These are phyloP conservation scores for Acanthoscelides obtectus DNA, from an alignment of 2,888 invertebrate genomes.

Conservation along the genomic window DNA sequence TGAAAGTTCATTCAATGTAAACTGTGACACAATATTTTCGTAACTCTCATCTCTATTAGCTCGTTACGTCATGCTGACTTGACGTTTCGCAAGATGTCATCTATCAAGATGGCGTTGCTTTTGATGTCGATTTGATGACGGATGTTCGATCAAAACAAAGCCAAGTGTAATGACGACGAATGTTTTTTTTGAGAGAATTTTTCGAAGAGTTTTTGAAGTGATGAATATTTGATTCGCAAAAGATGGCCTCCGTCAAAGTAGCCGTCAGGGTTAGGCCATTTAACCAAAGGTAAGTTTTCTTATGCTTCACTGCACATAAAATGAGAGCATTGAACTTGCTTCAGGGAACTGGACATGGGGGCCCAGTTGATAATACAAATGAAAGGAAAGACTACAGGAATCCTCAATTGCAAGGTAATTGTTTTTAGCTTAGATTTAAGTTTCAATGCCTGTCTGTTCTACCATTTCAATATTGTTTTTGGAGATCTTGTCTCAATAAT, in stretches of 20 bases:
- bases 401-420: conserved; percentile 67
- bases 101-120: not conserved
- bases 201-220: not conserved
- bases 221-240: conserved; percentile 20
- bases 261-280: conserved; percentile 88
- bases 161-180: conserved; percentile 1
- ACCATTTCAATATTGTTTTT: no score
- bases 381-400: conserved; percentile 77
- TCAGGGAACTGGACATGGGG: conserved; percentile 79
- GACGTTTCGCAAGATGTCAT: not conserved
- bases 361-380: conserved; percentile 80
- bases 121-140: conserved; percentile 17
- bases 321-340: conserved; percentile 34
- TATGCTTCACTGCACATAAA: conserved; percentile 28
- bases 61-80: not conserved
- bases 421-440: not conserved
- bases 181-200: not conserved
- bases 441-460: no score
- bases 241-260: conserved; percentile 89
- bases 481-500: no score
- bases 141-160: conserved; percentile 27
- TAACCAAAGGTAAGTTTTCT: conserved; percentile 67
- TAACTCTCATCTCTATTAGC: no score
- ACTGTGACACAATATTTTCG: no score
- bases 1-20: no score